Evolutionary conservation across 2,888 invertebrate genomes (phyloP), one percentile per base, ranked within the genome.

Genomic region (Meiosimyza decipiens): DNA sequence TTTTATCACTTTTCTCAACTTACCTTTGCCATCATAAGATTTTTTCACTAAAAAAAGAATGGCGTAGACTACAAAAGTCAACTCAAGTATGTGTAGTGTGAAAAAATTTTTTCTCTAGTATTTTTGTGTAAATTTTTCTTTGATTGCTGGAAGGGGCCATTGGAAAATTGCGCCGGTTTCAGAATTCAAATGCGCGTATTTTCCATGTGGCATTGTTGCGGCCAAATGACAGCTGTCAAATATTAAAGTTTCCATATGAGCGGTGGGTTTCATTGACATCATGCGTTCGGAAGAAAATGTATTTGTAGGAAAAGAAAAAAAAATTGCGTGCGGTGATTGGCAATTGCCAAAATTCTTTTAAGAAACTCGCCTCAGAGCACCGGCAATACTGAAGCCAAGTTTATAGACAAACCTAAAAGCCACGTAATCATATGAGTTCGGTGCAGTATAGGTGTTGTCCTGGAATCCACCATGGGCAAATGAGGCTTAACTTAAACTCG

Each of bases 21-120:
- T 80, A 84, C 83, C 83, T 83, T 82, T 81, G 83, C 83, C 83
- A 84, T 84, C 79, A 83, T 80, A 81, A 80, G 80, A 80, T 79
- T 82, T 82, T 78, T 81, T 81, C 80, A 80, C 80, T 78, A 79
- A 81, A 80, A 79, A 80, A 79, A 78, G 81, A 82, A 82, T 83
- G 82, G 83, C 83, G 82, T 79, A 81, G 81, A 82, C 82, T 79
- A 79, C 79, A 79, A 82, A 80, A 82, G 82, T 82, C 81, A 82
- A 82, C 78, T 80, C 79, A 79, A 80, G 79, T 79, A 75, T 79
- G 78, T 77, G 79, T 76, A 78, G 75, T 80, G 78, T 80, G 79
- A 78, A 79, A 77, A 79, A 77, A 77, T 72, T 73, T 75, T 74
- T 63, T 75, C 67, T 22, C 67, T 22, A 69, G 59, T 60, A 60